A percentile compares a stretch with the other conserved stretches of the same genome.
These are phyloP conservation scores for Paramacrobiotus metropolitanus DNA, from an alignment of 1,140 invertebrate species.

Conservation along the genomic window DNA sequence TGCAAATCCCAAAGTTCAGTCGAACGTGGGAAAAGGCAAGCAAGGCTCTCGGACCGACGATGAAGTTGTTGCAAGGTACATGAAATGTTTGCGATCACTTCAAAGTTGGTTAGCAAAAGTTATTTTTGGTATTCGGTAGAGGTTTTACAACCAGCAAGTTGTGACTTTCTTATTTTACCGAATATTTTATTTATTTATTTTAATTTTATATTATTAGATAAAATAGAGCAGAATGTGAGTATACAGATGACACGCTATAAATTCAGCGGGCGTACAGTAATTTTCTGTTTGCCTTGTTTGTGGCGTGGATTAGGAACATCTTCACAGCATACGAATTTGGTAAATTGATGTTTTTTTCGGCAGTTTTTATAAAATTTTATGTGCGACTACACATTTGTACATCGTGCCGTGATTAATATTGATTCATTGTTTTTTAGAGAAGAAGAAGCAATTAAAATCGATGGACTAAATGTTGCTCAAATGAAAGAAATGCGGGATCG, in stretches of 20 bases:
- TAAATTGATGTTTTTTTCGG: constrained; percentile 6
- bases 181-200: neutral
- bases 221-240: neutral
- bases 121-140: neutral
- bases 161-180: too few species aligned
- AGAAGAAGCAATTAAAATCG: constrained; percentile 87
- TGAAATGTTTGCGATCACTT: neutral
- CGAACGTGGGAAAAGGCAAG: constrained; percentile 46
- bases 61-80: constrained; percentile 33
- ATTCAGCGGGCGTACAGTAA: constrained; percentile 3
- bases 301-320: too few species aligned
- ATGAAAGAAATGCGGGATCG: constrained; percentile 70
- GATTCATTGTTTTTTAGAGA: constrained; percentile 56
- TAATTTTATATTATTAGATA: neutral
- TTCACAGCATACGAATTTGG: neutral
- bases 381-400: constrained; percentile 10
- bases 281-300: constrained; percentile 9
- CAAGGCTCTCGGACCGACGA: constrained; percentile 52
- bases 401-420: constrained; percentile 60
- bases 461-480: constrained; percentile 79
- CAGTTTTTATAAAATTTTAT: constrained; percentile 3
- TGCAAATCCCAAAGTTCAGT: constrained; percentile 29
- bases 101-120: neutral
- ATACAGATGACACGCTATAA: neutral
- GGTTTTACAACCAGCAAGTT: neutral